Evolutionary conservation across 2,113 vertebrate genomes (phyloP).

Genomic region (Melanocharis versteri): DNA sequence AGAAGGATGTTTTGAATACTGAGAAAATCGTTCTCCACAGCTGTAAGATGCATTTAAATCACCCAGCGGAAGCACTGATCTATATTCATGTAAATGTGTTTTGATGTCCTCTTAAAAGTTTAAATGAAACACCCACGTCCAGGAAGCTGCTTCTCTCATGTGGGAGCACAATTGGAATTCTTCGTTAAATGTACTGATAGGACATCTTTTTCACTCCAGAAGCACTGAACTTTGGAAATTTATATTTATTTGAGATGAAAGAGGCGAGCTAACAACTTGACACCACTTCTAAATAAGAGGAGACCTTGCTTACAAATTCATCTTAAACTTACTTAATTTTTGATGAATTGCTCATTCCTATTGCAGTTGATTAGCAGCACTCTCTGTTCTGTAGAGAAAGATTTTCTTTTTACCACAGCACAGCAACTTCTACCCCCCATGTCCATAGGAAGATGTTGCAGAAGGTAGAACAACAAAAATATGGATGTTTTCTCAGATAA

Average conservation of each 20-base stretch:
- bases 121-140: slow-evolving; percentile 53
- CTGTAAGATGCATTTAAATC: slow-evolving; percentile 55
- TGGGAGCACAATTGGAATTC: slow-evolving; percentile 25
- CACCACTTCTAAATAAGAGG: neutral
- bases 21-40: slow-evolving; percentile 31
- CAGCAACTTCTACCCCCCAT: neutral
- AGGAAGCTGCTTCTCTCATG: slow-evolving; percentile 45
- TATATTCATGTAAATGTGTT: slow-evolving; percentile 60
- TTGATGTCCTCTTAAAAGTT: slow-evolving; percentile 59
- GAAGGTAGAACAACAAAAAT: neutral
- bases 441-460: neutral
- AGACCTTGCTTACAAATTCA: neutral
- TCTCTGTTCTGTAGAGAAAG: neutral
- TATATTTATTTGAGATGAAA: slow-evolving; percentile 2
- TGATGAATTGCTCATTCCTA: neutral
- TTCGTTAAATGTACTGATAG: neutral
- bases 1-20: slow-evolving; percentile 8
- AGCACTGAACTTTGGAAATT: neutral
- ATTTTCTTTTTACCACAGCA: neutral
- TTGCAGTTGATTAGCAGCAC: neutral
- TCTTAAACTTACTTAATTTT: neutral
- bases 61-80: slow-evolving; percentile 33
- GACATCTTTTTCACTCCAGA: slow-evolving; percentile 36
- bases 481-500: neutral
- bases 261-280: neutral